These are phyloP conservation scores for Diglossa brunneiventris DNA, from an alignment of 2,113 vertebrate genomes.

Conservation along the genomic window DNA sequence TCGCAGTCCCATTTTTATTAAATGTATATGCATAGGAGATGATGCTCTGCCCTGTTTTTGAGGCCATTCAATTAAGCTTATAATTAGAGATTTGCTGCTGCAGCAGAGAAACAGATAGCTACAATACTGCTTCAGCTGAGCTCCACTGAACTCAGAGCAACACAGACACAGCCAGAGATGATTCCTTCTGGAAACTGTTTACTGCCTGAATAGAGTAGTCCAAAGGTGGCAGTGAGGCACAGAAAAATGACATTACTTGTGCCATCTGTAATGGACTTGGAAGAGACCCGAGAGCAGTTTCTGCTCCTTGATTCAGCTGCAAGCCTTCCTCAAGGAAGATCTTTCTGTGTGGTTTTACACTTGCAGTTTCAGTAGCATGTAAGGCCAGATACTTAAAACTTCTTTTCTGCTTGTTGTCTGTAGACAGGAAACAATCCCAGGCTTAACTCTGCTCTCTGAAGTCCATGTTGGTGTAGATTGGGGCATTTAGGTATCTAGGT, in stretches of 20 bases:
- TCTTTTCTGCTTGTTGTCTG: background rate
- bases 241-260: background rate
- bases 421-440: background rate
- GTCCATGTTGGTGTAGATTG: background rate
- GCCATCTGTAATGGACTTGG: background rate
- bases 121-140: background rate
- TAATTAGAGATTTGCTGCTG: slow-evolving; percentile 47
- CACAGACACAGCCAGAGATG: background rate
- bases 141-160: background rate
- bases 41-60: background rate
- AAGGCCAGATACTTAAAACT: background rate
- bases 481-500: background rate
- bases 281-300: background rate
- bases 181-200: background rate
- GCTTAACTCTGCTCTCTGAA: background rate
- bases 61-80: slow-evolving; percentile 39
- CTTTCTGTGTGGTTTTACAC: background rate
- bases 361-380: background rate
- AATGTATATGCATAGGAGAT: background rate
- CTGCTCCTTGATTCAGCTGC: background rate
- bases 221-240: slow-evolving; percentile 18
- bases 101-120: slow-evolving; percentile 34
- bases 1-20: background rate
- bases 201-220: background rate
- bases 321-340: background rate